Conservation (phyloP, 2,797 vertebrate genomes). For the Myripristis murdjan region DNA sequence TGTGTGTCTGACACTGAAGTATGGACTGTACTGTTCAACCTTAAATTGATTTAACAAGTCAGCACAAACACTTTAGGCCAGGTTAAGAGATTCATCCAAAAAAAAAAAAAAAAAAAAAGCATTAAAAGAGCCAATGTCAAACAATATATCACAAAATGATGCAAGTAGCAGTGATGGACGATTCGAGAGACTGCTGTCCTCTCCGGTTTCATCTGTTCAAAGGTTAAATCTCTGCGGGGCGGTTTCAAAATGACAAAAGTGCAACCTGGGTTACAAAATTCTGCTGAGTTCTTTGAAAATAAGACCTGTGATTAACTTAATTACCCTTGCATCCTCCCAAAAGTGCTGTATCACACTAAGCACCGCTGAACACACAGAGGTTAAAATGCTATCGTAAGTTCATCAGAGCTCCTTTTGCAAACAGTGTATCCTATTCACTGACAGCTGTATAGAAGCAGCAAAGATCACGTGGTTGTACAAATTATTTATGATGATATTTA, state of each 20-base stretch:
- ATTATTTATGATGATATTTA: not conserved
- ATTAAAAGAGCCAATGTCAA: too few species aligned
- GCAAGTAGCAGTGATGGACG: too few species aligned
- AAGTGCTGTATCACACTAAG: slow-evolving; percentile 23
- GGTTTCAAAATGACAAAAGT: too few species aligned
- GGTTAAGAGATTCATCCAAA: too few species aligned
- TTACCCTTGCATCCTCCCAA: slow-evolving; percentile 8
- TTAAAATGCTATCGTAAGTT: slow-evolving; percentile 4
- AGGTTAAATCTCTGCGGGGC: not conserved
- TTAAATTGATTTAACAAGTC: too few species aligned
- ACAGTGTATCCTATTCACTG: not conserved
- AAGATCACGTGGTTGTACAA: too few species aligned
- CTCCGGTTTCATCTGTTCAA: too few species aligned
- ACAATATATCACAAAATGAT: too few species aligned
- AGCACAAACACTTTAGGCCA: too few species aligned
- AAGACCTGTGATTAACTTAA: slow-evolving; percentile 31
- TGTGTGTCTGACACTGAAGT: not conserved
- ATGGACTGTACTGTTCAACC: not conserved
- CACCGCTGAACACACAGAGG: slow-evolving; percentile 14
- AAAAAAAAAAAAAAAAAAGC: too few species aligned
- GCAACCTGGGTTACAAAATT: not conserved
- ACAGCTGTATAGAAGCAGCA: too few species aligned
- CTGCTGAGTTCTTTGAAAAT: slow-evolving; percentile 38
- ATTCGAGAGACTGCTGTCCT: too few species aligned
- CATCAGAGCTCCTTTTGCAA: slow-evolving; percentile 14